Conservation (phyloP, 2,113 vertebrate genomes). For the Lepus americanus region DNA sequence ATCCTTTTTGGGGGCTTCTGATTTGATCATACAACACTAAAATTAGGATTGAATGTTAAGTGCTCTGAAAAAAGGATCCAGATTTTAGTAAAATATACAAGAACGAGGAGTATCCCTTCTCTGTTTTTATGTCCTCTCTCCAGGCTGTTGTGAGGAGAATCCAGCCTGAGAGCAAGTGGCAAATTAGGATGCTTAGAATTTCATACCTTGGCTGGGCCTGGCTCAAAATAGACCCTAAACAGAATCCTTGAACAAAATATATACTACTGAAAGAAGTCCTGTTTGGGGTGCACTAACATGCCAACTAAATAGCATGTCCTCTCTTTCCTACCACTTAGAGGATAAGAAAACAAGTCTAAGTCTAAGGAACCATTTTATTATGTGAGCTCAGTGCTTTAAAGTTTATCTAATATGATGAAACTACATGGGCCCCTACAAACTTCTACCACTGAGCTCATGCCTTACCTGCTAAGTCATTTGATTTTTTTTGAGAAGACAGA, state of each 20-base stretch:
- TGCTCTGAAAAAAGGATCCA: conserved; percentile 5
- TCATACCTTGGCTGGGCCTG: neutral
- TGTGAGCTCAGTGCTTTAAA: neutral
- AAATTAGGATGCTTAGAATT: neutral
- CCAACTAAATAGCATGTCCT: neutral
- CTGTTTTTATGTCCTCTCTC: neutral
- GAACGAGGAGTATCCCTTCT: neutral
- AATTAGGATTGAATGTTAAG: conserved; percentile 47
- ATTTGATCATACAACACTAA: conserved; percentile 66
- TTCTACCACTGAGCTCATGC: neutral
- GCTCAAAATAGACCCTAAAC: neutral
- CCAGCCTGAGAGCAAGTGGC: neutral
- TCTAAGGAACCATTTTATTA: conserved; percentile 31
- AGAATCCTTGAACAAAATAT: conserved; percentile 36
- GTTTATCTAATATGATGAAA: neutral
- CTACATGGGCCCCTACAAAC: neutral
- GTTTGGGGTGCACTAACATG: neutral
- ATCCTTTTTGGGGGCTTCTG: conserved; percentile 39
- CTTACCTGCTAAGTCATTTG: neutral
- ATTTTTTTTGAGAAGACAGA: neutral
- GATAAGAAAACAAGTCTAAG: conserved; percentile 34
- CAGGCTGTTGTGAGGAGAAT: neutral
- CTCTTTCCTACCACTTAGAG: neutral
- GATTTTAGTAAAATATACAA: neutral
- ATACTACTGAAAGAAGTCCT: neutral